A percentile compares a stretch with the other conserved stretches of the same genome.
Conservation (phyloP, 1,140 invertebrate genomes). For the Drosophila asahinai region DNA sequence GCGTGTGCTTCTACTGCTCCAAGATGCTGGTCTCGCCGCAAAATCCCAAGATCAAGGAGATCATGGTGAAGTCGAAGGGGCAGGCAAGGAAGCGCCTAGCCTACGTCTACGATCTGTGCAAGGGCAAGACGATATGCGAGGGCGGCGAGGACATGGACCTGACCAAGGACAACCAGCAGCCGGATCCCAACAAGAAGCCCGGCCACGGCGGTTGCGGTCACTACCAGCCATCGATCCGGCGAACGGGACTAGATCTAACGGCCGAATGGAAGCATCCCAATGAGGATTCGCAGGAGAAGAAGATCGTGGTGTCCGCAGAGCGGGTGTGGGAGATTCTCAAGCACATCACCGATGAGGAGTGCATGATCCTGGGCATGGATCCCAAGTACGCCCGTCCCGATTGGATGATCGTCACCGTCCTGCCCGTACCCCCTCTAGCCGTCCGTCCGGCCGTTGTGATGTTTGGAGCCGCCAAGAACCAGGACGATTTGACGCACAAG, state of each 20-base stretch:
- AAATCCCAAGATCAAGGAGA: constrained; percentile 99
- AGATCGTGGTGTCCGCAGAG: constrained; percentile 96
- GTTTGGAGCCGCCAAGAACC: constrained; percentile 99
- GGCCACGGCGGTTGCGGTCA: constrained; percentile 98
- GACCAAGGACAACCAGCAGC: constrained; percentile 88
- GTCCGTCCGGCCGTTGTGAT: constrained; percentile 99
- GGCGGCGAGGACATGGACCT: constrained; percentile 99
- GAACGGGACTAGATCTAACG: constrained; percentile 95
- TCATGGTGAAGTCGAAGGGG: constrained; percentile 98
- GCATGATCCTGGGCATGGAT: constrained; percentile 97
- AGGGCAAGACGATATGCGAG: constrained; percentile 99
- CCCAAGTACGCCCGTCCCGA: constrained; percentile 98
- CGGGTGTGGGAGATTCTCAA: constrained; percentile 98
- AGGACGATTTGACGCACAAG: constrained; percentile 99
- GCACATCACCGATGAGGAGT: constrained; percentile 98
- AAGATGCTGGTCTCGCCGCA: constrained; percentile 97
- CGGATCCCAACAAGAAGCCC: constrained; percentile 88
- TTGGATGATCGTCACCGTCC: constrained; percentile 99
- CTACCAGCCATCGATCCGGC: constrained; percentile 96
- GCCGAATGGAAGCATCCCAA: constrained; percentile 99
- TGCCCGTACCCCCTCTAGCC: constrained; percentile 98
- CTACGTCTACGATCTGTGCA: constrained; percentile 99
- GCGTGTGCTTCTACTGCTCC: constrained; percentile 99
- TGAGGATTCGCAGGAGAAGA: constrained; percentile 98
- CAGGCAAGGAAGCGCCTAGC: constrained; percentile 97